phyloP scores from a whole-genome alignment of 2,888 invertebrate species.

The Halictus ligatus region DNA sequence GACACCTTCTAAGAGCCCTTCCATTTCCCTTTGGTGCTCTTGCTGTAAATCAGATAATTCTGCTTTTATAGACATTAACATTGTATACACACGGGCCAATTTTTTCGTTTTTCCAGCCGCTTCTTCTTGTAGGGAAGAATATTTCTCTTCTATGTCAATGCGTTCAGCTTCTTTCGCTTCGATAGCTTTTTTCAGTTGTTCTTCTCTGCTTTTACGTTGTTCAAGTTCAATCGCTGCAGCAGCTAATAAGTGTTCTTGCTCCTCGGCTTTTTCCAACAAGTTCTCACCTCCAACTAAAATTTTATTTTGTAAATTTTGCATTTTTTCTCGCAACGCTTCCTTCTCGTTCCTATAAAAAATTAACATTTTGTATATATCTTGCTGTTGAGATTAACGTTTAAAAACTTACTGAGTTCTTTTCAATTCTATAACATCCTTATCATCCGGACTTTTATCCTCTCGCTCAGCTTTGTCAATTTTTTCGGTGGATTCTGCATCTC shows the following conservation, averaged over 20 bases:
- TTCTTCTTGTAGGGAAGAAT: conserved; percentile 97
- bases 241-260: conserved; percentile 95
- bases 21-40: conserved; percentile 98
- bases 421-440: conserved; percentile 87
- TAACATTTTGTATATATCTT: background rate
- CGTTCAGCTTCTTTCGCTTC: conserved; percentile 97
- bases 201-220: conserved; percentile 91
- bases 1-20: conserved; percentile 96
- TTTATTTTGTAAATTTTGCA: conserved; percentile 96
- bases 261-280: conserved; percentile 97
- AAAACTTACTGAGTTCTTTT: conserved; percentile 88
- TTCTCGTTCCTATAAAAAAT: conserved; percentile 88
- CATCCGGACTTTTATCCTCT: conserved; percentile 86
- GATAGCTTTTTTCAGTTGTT: conserved; percentile 91
- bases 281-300: conserved; percentile 99
- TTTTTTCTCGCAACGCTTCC: conserved; percentile 92
- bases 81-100: conserved; percentile 94
- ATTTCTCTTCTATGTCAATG: conserved; percentile 97
- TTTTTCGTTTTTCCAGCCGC: conserved; percentile 96
- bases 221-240: conserved; percentile 94
- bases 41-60: conserved; percentile 94
- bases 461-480: conserved; percentile 86
- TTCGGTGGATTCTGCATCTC: conserved; percentile 84
- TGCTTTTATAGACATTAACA: conserved; percentile 94
- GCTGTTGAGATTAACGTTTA: conserved; percentile 1